Evolutionary conservation across 1,140 invertebrate genomes (phyloP), one percentile per base, ranked within the genome.

Genomic region (Caenorhabditis remanei): DNA sequence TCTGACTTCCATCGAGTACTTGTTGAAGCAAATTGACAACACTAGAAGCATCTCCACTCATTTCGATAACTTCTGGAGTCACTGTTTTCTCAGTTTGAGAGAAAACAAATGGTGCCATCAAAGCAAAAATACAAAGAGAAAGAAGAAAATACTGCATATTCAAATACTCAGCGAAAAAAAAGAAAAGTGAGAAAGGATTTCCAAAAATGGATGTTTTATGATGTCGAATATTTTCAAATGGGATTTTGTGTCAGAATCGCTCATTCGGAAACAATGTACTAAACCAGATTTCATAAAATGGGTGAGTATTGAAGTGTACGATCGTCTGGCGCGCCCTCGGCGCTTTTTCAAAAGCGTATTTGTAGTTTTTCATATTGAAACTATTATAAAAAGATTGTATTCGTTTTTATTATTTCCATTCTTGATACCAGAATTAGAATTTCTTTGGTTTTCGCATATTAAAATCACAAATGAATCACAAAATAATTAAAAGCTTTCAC

Each of bases 401-500:
- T 79, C 71, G 71, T 50, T 79, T 50, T 50, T 79, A 65, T 71
- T 46, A 53, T 79, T 41, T 53, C 46, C 46, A 79, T 79, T 79
- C 46, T 79, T 79, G 7, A 50, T 79, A 79, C 71, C 71, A 50
- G n/a, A 79, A 79, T 79, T 32, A 32, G 71, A 14, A 79, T 13
- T 13, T 48, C 53, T 79, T 79, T 4, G n/a, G 7, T 48, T 63
- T 63, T 63, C 61, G 61, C 53, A 21, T 79, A 53, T 8, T 53
- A 41, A 75, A 75, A 75, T n/a, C 8, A 48, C 13, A 67, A 40
- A 67, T 32, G 13, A 67, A 41, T 40, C 5, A 16, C 13, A 46
- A 6, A 46, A 46, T 16, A 71, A 46, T 46, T 4, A 24, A 48
- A 75, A 50, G n/a, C 5, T 7, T 53, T 79, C 24, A 79, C 71